These are phyloP conservation scores for Drosophila anceps DNA, from an alignment of 2,888 invertebrate genomes.

Conservation along the genomic window DNA sequence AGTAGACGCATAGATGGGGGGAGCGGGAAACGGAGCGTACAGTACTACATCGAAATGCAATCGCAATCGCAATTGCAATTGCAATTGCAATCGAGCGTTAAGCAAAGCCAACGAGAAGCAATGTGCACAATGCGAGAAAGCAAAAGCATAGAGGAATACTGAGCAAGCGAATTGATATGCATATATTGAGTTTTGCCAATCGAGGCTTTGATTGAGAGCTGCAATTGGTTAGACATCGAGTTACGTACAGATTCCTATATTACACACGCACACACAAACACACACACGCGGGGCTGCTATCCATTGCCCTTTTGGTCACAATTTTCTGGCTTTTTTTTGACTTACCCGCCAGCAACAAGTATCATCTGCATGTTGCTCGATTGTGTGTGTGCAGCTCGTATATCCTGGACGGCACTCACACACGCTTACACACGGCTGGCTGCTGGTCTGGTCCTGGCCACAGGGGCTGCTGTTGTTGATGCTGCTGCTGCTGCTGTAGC, in stretches of 20 bases:
- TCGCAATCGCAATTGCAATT: conserved; percentile 13
- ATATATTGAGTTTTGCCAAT: not conserved
- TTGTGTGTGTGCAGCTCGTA: conserved; percentile 23
- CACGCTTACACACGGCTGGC: conserved; percentile 51
- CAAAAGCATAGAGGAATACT: conserved; percentile 18
- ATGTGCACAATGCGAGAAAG: conserved; percentile 43
- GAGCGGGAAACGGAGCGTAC: not conserved
- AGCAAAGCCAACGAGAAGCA: conserved; percentile 48
- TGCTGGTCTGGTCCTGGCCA: conserved; percentile 41
- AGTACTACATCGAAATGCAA: conserved; percentile 14
- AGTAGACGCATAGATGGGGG: not conserved
- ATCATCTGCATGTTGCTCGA: conserved; percentile 85
- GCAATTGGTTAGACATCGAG: conserved; percentile 23
- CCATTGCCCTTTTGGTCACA: not conserved
- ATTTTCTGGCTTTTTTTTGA: conserved; percentile 30
- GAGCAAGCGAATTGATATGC: conserved; percentile 5
- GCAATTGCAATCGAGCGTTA: conserved; percentile 32
- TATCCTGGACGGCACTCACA: conserved; percentile 47
- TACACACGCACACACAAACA: conserved; percentile 8
- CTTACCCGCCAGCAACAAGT: conserved; percentile 86
- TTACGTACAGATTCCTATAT: conserved; percentile 8
- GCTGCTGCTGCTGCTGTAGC: conserved; percentile 34
- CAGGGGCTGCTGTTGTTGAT: conserved; percentile 28
- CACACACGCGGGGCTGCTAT: not conserved
- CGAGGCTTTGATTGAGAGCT: conserved; percentile 1